phyloP scores from a whole-genome alignment of 1,140 invertebrate species.

The Ladona fulva region DNA sequence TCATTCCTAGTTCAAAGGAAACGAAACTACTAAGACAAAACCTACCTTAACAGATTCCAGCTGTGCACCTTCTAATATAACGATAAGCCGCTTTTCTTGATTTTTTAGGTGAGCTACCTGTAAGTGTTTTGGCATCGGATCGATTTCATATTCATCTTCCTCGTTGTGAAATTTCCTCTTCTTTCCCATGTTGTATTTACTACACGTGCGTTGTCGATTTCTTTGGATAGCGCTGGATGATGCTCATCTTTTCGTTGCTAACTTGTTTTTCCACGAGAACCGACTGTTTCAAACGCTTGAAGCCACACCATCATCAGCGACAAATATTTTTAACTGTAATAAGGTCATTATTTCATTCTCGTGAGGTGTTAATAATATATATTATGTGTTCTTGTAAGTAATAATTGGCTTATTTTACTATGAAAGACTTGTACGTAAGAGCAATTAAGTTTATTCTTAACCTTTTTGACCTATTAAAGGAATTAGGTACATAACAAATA shows the following conservation, averaged over 20 bases:
- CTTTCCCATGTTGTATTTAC: conserved; percentile 44
- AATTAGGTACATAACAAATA: no score
- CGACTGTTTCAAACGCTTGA: no score
- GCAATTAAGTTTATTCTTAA: no score
- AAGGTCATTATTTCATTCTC: no score
- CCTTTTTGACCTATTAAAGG: no score
- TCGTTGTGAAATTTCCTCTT: conserved; percentile 37
- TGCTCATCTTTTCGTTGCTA: not conserved
- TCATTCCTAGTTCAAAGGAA: conserved; percentile 17
- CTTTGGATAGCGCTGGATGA: not conserved
- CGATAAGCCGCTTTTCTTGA: conserved; percentile 82
- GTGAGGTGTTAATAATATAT: no score
- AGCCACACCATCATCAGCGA: no score
- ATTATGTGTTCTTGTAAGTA: no score
- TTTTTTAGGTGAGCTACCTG: conserved; percentile 57
- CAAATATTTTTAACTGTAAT: no score
- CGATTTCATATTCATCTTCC: conserved; percentile 54
- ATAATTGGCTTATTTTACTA: no score
- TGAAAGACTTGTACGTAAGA: no score
- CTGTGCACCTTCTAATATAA: conserved; percentile 89
- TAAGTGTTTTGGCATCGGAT: conserved; percentile 56
- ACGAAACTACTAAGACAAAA: not conserved
- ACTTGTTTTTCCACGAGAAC: no score
- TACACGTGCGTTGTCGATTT: not conserved
- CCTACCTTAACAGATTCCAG: conserved; percentile 90